Evolutionary conservation across 2,113 vertebrate genomes (phyloP).

Genomic region (Taxidea taxus): DNA sequence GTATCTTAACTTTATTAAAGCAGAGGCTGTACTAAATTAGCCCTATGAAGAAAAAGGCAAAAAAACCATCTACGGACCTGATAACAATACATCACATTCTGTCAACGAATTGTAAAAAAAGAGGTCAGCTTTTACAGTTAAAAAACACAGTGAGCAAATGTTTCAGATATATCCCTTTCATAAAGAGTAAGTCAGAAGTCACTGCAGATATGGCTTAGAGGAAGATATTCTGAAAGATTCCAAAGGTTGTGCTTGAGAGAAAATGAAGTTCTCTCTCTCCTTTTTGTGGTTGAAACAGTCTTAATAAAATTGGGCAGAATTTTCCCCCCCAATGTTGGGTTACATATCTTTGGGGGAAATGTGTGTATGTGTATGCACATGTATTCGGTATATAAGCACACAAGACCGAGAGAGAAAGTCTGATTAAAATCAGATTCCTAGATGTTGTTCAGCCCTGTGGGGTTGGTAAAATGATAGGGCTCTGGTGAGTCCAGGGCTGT

Average conservation of each 20-base stretch:
- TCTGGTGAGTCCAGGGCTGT: neutral
- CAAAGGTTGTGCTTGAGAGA: neutral
- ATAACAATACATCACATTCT: neutral
- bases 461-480: conserved; percentile 42
- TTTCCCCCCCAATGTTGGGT: neutral
- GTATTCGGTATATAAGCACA: neutral
- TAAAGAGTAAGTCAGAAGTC: neutral
- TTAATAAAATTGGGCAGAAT: neutral
- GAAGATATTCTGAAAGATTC: neutral
- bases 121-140: neutral
- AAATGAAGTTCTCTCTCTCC: neutral
- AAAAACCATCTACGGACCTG: neutral
- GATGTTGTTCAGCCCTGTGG: neutral
- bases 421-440: conserved; percentile 43
- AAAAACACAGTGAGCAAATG: neutral
- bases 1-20: neutral
- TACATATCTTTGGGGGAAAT: neutral
- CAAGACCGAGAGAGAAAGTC: neutral
- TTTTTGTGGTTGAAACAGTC: neutral
- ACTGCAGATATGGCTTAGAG: neutral
- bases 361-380: neutral
- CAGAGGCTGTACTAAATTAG: neutral
- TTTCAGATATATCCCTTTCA: neutral
- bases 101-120: neutral
- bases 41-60: neutral